These are phyloP conservation scores for Urocitellus parryii DNA, from an alignment of 2,113 vertebrate genomes.

Conservation along the genomic window DNA sequence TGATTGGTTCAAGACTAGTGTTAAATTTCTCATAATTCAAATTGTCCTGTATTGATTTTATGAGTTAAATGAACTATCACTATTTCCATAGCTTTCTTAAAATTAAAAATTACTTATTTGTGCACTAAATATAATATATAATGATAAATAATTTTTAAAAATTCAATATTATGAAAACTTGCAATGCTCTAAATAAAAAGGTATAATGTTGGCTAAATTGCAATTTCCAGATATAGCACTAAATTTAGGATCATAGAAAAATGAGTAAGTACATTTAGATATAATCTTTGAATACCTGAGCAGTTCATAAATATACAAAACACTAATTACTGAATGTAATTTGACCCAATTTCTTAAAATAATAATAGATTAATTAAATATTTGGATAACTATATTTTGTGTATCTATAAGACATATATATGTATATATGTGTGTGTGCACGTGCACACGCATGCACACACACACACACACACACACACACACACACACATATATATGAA, in stretches of 20 bases:
- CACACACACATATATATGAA: too few species aligned
- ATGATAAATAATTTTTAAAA: not conserved
- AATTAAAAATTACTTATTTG: slow-evolving; percentile 10
- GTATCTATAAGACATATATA: not conserved
- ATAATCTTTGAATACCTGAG: not conserved
- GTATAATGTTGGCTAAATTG: not conserved
- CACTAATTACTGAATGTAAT: not conserved
- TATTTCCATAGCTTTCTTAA: not conserved
- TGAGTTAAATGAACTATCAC: not conserved
- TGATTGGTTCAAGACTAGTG: not conserved
- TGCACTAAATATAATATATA: not conserved
- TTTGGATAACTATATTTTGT: not conserved
- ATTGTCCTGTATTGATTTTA: not conserved
- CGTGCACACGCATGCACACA: too few species aligned
- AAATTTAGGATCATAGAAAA: not conserved
- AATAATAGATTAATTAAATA: not conserved
- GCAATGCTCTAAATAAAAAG: not conserved
- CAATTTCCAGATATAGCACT: not conserved
- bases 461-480: too few species aligned
- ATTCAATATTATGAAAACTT: not conserved
- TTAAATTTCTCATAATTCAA: slow-evolving; percentile 46
- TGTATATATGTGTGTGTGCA: too few species aligned
- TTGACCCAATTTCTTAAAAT: not conserved
- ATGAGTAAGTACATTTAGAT: not conserved
- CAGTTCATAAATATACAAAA: not conserved